Evolutionary conservation across 2,888 invertebrate genomes (phyloP).

Genomic region (Eilema depressum): DNA sequence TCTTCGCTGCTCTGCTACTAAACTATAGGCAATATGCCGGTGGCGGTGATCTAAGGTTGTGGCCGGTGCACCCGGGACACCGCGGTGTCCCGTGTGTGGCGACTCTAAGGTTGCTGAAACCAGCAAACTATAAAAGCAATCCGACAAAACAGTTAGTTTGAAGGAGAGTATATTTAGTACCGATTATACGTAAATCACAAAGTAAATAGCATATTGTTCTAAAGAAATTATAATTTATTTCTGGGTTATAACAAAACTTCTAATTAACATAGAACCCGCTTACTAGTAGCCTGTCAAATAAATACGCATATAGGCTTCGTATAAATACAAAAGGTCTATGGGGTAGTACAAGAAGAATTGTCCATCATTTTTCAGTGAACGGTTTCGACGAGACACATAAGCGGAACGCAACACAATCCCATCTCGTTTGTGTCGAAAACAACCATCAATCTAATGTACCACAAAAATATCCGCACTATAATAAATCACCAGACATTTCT

Average conservation of each 20-base stretch:
- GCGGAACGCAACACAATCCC: slow-evolving; percentile 47
- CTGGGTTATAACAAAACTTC: not conserved
- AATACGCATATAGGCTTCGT: not conserved
- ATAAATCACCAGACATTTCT: slow-evolving; percentile 72
- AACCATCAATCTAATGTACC: slow-evolving; percentile 60
- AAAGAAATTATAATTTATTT: not conserved
- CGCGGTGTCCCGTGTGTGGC: no score
- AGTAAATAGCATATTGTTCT: not conserved
- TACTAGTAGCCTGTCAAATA: not conserved
- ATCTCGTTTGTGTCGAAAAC: slow-evolving; percentile 61
- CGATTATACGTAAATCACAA: not conserved
- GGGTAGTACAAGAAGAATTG: slow-evolving; percentile 29
- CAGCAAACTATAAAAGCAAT: not conserved
- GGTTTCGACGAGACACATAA: slow-evolving; percentile 36
- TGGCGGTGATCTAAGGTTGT: no score
- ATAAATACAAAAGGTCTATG: not conserved
- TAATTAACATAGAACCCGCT: not conserved
- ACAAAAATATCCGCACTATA: slow-evolving; percentile 63
- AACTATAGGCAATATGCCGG: no score
- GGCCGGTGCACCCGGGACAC: no score
- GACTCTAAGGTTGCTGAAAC: not conserved
- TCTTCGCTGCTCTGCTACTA: no score
- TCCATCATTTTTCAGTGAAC: slow-evolving; percentile 32
- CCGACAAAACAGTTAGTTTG: not conserved
- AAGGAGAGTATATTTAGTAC: not conserved